Evolutionary conservation across 2,113 vertebrate species (phyloP), one percentile per base, ranked within the genome.

Genomic region (Paradoxurus hermaphroditus): DNA sequence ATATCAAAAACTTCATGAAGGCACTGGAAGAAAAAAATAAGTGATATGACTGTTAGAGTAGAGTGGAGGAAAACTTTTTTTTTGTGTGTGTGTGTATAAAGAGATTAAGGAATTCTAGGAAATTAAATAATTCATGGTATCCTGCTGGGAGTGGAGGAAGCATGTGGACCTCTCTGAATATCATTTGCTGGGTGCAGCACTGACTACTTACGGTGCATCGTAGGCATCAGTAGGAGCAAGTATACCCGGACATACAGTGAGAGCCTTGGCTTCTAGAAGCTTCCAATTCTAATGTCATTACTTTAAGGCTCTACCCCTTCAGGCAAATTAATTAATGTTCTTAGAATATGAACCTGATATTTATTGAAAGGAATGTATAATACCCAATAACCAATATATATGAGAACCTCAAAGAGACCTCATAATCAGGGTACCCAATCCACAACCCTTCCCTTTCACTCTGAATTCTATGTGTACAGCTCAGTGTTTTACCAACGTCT

Each of bases 121-220:
- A 98, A 97, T 98, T 98, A 97, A 98, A 98, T 98, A 98, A 98
- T 97, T 98, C 97, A 98, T 97, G 84, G 67, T 95, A 67, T 98
- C 95, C 96, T 97, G 44, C 97, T 97, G 86, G 93, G 92, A 90
- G 41, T 73, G 49, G 85, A 96, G 83, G 92, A 97, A 95, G 49
- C 63, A 90, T 51, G 96, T 96, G 78, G 94, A 93, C 53, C 68
- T 97, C 98, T 98, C 94, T 93, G 82, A 98, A 97, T 98, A 95
- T 97, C 25, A 68, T 98, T 98, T 97, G 73, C 70, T 94, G 92
- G 79, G 93, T 97, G 21, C 88, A 97, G 96, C 82, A 94, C 90
- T 96, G 96, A 97, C 92, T 97, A 44, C 21, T 2, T 95, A 90
- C 97, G 98, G 88, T 67, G 91, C 97, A 70, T 83, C 95, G 86